These are phyloP conservation scores for Sphaeridia pumilis DNA, from an alignment of 2,888 invertebrate species.

Conservation along the genomic window DNA sequence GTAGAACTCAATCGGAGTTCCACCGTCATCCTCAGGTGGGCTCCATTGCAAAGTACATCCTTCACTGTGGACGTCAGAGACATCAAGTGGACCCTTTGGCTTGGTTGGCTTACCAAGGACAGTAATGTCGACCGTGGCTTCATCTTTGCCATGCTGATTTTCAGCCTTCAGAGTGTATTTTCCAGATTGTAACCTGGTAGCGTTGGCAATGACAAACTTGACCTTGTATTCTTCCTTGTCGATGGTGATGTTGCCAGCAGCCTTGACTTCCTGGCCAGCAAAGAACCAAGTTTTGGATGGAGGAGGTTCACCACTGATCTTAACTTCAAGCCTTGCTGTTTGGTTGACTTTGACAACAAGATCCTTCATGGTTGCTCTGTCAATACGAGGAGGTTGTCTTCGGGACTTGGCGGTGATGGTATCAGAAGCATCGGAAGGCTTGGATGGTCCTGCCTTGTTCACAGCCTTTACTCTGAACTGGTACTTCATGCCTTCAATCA, in stretches of 20 bases:
- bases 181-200: slow-evolving; percentile 58
- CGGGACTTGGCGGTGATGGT: slow-evolving; percentile 80
- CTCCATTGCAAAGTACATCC: slow-evolving; percentile 92
- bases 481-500: slow-evolving; percentile 81
- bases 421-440: slow-evolving; percentile 73
- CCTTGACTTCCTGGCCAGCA: slow-evolving; percentile 61
- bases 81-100: slow-evolving; percentile 74
- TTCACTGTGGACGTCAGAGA: slow-evolving; percentile 75
- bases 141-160: slow-evolving; percentile 72
- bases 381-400: slow-evolving; percentile 89
- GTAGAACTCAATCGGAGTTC: slow-evolving; percentile 87
- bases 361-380: slow-evolving; percentile 78
- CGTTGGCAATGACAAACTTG: slow-evolving; percentile 68
- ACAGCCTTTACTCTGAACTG: slow-evolving; percentile 77
- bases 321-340: slow-evolving; percentile 80
- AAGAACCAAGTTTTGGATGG: slow-evolving; percentile 84
- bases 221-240: slow-evolving; percentile 80
- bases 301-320: slow-evolving; percentile 78
- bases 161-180: slow-evolving; percentile 70
- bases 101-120: slow-evolving; percentile 47
- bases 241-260: slow-evolving; percentile 68
- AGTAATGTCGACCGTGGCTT: slow-evolving; percentile 71
- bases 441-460: slow-evolving; percentile 85
- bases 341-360: slow-evolving; percentile 80
- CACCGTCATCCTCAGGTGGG: slow-evolving; percentile 93